phyloP scores from a whole-genome alignment of 2,888 invertebrate genomes.

The Rhopalosiphum nymphaeae region DNA sequence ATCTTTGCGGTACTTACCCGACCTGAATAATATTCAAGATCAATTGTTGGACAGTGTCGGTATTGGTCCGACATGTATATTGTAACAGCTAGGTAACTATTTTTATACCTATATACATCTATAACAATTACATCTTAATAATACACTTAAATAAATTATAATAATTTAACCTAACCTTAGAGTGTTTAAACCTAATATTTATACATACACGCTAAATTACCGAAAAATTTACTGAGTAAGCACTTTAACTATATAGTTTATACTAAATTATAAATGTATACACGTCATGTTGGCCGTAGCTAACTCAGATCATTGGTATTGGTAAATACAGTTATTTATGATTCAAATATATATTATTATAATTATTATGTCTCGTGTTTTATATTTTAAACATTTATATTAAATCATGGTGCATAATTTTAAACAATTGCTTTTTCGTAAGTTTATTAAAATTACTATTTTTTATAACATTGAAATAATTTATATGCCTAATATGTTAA shows the following conservation, averaged over 20 bases:
- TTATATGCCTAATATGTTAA: background rate
- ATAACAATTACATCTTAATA: background rate
- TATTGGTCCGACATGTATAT: conserved; percentile 21
- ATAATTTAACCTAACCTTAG: background rate
- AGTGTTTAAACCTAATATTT: background rate
- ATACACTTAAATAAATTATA: background rate
- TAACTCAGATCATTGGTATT: background rate
- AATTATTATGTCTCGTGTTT: background rate
- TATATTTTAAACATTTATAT: background rate
- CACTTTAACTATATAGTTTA: background rate
- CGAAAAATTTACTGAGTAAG: background rate
- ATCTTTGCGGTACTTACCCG: conserved; percentile 42
- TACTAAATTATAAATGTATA: background rate
- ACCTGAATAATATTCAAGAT: conserved; percentile 52
- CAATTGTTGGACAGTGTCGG: conserved; percentile 59
- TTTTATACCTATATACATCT: background rate
- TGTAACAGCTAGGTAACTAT: background rate
- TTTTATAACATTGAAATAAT: background rate
- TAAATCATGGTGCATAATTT: background rate
- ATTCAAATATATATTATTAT: background rate
- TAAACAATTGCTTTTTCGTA: background rate
- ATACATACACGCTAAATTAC: background rate
- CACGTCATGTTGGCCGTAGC: background rate
- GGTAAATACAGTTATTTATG: background rate
- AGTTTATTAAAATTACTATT: background rate